Evolutionary conservation across 2,113 vertebrate species (phyloP), one percentile per base, ranked within the genome.

Genomic region (mouse (Mus musculus)): DNA sequence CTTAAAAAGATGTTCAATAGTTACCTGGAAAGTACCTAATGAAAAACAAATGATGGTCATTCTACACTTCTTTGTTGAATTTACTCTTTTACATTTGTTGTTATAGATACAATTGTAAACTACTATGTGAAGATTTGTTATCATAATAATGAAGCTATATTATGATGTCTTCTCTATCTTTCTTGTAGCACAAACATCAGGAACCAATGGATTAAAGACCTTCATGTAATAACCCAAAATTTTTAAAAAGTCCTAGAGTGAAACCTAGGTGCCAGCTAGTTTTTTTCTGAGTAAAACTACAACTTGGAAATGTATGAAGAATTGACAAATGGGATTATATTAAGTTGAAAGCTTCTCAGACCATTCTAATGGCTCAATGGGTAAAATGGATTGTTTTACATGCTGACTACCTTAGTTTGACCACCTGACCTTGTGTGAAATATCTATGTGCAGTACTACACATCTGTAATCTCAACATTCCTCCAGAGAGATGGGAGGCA

Each of bases 31-130:
- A 49, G 6, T 52, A 69, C 12, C 22, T 78, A 73, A 63, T 8
- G 63, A 95, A 91, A 93, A 75, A 7, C 14, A 91, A 91, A 54
- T 93, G 84, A 36, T 33, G 3, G 90, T 59, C 90, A 26, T 36
- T 85, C 56, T 13, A 49, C 7, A 36, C 12, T 88, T 24, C 87
- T 90, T 89, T 88, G 12, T 67, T 93, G 59, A 85, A 28, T 7
- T 49, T 77, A 65, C 10, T 89, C 7, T 86, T 52, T 12, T 69
- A 10, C 81, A 46, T 81, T 88, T 69, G 39, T 36, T 91, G 36
- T 7, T 63, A 56, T 82, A 56, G 76, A 67, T n/a, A 19, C 4
- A 8, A 77, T 88, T 93, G 85, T 89, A 59, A 7, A 92, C 92
- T 59, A 73, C 5, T 6, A 26, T 72, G 54, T 52, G 61, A 7